Conservation (phyloP, 1,140 invertebrate species). For the Drosophila suzukii region DNA sequence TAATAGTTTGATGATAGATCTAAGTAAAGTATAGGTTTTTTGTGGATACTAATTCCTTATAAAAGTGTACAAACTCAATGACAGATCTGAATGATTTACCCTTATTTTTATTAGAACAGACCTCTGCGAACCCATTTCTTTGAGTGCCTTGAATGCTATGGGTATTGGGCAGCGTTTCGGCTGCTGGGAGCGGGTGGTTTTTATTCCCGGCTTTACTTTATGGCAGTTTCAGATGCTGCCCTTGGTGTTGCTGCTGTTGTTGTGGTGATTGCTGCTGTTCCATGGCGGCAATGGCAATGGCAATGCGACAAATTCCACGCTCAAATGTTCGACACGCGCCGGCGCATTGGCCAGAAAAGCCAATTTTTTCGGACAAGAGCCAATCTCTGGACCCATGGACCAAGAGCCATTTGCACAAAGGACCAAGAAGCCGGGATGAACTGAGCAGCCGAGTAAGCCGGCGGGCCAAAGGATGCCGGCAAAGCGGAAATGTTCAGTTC, state of each 20-base stretch:
- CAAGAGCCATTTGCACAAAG: slow-evolving; percentile 6
- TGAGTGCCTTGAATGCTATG: slow-evolving; percentile 8
- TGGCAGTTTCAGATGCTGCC: slow-evolving; percentile 16
- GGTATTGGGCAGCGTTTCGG: slow-evolving; percentile 4
- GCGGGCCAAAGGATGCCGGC: slow-evolving; percentile 70
- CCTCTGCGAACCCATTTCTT: slow-evolving; percentile 5
- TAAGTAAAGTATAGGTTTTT: no score
- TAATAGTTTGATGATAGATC: no score
- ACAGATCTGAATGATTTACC: neutral
- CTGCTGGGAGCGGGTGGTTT: slow-evolving; percentile 49
- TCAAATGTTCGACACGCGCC: slow-evolving; percentile 78
- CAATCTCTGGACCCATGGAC: neutral
- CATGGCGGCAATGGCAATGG: slow-evolving; percentile 41
- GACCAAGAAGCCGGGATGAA: slow-evolving; percentile 7
- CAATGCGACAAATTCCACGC: slow-evolving; percentile 77
- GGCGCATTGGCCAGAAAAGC: slow-evolving; percentile 65
- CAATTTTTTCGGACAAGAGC: neutral
- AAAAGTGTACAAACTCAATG: neutral
- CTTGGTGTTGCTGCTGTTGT: slow-evolving; percentile 6
- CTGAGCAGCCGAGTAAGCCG: neutral
- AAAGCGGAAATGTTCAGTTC: slow-evolving; percentile 83
- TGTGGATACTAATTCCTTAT: no score
- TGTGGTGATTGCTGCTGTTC: slow-evolving; percentile 21
- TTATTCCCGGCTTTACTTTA: slow-evolving; percentile 39
- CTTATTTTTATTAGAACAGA: neutral